Conservation (phyloP, 2,797 vertebrate genomes). For the Coregonus ussuriensis region DNA sequence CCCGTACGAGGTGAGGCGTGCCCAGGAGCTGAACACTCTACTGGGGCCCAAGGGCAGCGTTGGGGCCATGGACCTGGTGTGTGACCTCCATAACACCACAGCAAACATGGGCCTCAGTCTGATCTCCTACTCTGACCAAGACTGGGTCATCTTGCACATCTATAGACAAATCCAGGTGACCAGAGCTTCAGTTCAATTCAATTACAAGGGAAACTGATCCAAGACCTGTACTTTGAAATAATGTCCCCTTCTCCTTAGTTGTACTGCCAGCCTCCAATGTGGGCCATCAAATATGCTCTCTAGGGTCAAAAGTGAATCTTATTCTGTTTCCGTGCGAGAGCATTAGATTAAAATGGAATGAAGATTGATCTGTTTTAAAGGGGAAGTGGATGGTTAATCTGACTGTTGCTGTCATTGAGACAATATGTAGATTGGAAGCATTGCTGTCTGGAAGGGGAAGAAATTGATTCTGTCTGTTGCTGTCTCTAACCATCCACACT, state of each 20-base stretch:
- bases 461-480: no score
- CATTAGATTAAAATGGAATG: no score
- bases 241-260: background rate
- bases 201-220: background rate
- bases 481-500: no score
- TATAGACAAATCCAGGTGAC: conserved; percentile 77
- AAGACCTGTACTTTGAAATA: background rate
- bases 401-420: background rate
- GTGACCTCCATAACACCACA: conserved; percentile 82
- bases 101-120: conserved; percentile 81
- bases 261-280: background rate
- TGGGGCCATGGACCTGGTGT: conserved; percentile 66
- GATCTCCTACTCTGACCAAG: conserved; percentile 16
- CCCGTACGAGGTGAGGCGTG: conserved; percentile 63
- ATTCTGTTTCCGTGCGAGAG: background rate
- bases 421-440: background rate
- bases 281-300: background rate
- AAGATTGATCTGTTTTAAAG: background rate
- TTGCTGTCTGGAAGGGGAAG: no score
- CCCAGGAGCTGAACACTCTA: conserved; percentile 71
- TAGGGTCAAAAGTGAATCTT: background rate
- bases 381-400: background rate
- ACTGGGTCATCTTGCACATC: conserved; percentile 74
- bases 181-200: background rate
- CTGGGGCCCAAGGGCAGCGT: conserved; percentile 71